phyloP scores from a whole-genome alignment of 2,888 invertebrate species.

The Metopia argyrocephala region DNA sequence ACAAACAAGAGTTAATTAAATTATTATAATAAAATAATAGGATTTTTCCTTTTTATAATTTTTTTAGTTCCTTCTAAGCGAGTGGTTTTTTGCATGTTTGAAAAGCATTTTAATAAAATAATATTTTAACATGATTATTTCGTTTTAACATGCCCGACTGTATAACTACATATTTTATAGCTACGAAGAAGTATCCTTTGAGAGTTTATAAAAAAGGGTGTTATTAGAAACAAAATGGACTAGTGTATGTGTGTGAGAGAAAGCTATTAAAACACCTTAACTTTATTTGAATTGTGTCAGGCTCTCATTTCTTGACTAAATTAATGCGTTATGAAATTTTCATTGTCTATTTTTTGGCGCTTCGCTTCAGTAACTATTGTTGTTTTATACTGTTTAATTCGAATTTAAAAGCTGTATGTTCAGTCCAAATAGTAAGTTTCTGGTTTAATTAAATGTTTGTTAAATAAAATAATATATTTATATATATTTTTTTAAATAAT shows the following conservation, averaged over 20 bases:
- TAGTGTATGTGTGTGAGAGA: no score
- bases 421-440: background rate
- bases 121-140: background rate
- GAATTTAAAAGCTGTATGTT: background rate
- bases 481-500: no score
- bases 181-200: background rate
- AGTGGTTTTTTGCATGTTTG: background rate
- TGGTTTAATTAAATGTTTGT: background rate
- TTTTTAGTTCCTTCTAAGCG: background rate
- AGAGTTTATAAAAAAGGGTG: background rate
- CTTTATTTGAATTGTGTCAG: background rate
- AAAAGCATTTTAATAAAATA: background rate
- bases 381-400: background rate
- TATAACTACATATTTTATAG: background rate
- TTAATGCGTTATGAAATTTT: no score
- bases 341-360: no score
- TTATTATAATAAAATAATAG: background rate
- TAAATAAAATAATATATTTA: no score
- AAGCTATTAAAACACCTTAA: background rate
- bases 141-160: background rate
- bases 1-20: background rate
- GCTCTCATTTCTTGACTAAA: background rate
- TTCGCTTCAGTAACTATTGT: background rate
- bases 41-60: background rate
- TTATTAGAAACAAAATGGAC: background rate